Conservation (phyloP, 2,888 invertebrate species). For the Dicranocentrus wangi region DNA sequence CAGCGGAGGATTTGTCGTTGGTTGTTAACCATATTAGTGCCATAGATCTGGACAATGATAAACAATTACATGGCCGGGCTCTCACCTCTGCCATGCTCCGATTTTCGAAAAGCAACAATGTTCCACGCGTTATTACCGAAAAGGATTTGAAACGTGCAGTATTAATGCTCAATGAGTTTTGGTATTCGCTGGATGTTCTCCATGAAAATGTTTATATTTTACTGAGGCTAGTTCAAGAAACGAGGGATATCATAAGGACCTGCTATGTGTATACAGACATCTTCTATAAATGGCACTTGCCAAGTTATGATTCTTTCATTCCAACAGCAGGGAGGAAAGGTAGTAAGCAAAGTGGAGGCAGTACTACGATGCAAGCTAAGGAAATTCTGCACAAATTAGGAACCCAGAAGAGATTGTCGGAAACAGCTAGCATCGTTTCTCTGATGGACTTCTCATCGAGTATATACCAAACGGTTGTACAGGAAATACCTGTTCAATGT, state of each 20-base stretch:
- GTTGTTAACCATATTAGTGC: slow-evolving; percentile 26
- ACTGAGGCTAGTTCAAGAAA: slow-evolving; percentile 59
- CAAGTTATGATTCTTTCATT: slow-evolving; percentile 60
- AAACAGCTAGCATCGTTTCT: slow-evolving; percentile 56
- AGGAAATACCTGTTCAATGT: slow-evolving; percentile 49
- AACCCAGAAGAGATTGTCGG: slow-evolving; percentile 43
- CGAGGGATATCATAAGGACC: slow-evolving; percentile 63
- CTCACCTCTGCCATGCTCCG: slow-evolving; percentile 26
- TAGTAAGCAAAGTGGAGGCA: not conserved
- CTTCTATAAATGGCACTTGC: slow-evolving; percentile 68
- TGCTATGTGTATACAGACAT: slow-evolving; percentile 66
- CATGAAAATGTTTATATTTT: slow-evolving; percentile 59
- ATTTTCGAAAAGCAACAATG: slow-evolving; percentile 23
- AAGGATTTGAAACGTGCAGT: slow-evolving; percentile 28
- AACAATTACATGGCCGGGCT: not conserved
- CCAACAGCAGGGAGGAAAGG: not conserved
- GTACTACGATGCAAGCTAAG: not conserved
- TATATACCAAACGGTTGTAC: slow-evolving; percentile 63
- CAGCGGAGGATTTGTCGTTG: slow-evolving; percentile 49
- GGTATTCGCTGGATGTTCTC: slow-evolving; percentile 60
- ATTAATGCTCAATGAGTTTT: slow-evolving; percentile 39
- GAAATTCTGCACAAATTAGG: slow-evolving; percentile 13
- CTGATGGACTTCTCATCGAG: slow-evolving; percentile 64
- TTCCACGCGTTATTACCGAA: slow-evolving; percentile 12
- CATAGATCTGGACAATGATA: slow-evolving; percentile 7